Base-by-base conservation (phyloP, 2,797 vertebrate species). In the Phrynocephalus guinanensis region DNA sequence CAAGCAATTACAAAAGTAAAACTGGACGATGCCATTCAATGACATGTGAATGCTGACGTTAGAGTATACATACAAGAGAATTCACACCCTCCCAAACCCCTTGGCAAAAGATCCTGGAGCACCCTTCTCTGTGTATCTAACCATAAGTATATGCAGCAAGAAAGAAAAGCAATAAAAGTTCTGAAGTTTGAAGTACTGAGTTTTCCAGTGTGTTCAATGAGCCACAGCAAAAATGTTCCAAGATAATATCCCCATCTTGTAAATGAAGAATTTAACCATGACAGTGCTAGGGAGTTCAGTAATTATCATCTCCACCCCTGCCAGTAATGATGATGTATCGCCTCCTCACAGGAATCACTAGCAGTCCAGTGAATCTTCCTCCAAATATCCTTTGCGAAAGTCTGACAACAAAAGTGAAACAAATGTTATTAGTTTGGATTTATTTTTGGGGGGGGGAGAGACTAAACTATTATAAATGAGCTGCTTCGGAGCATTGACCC, bases 391-490 rank as follows among this genome's bases (percentile, higher is more conserved):
- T 89, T 91, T 77, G 82, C 87, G 86, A 92, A 50, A 88, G 63
- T 79, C 18, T 90, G 89, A 93, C 90, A 93, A 92, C 88, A 83
- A 84, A 70, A 68, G 10, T 56, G 72, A 87, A 87, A 89, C 16
- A 87, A 90, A 67, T 50, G 86, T 86, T 85, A 89, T 84, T 83
- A 89, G 90, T 87, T 91, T 83, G 75, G 85, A 87, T 93, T 93
- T 90, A 86, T 90, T 94, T 86, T n/a, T n/a, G n/a, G n/a, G 90
- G 20, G 78, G 86, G 87, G 92, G 91, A 81, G 91, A 82, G 92
- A 87, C 87, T 88, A 73, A 83, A 91, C 67, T 77, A 90, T 88
- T 73, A 89, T 26, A 89, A 90, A 93, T 83, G 44, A 93, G 63
- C 52, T 88, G 79, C 91, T 89, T 89, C 84, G 67, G 90, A 28